Conservation (phyloP, 2,113 vertebrate species). For the Phalacrocorax pelagicus region DNA sequence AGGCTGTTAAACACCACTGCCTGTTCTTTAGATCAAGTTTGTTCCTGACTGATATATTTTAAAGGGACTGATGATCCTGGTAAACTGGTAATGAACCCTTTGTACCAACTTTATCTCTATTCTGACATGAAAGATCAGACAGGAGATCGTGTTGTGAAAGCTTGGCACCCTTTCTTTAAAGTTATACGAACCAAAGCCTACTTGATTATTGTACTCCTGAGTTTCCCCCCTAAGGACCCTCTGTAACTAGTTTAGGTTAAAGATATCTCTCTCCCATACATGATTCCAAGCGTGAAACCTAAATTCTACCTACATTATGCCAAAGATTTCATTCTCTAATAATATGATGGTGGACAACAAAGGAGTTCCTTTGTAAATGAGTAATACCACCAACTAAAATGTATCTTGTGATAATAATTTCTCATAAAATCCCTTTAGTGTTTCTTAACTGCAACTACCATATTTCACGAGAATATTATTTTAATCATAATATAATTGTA, state of each 20-base stretch:
- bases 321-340: not conserved
- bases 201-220: not conserved
- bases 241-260: not conserved
- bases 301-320: not conserved
- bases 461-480: constrained; percentile 2
- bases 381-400: not conserved
- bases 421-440: not conserved
- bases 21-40: not conserved
- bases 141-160: not conserved
- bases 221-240: not conserved
- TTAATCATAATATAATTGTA: not conserved
- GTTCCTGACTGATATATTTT: not conserved
- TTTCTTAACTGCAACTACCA: constrained; percentile 1
- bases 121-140: not conserved
- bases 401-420: not conserved
- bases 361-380: not conserved
- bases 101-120: not conserved
- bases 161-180: not conserved
- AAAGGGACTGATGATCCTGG: not conserved
- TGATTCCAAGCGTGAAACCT: not conserved
- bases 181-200: not conserved
- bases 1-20: not conserved
- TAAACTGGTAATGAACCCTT: not conserved
- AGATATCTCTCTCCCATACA: not conserved
- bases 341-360: not conserved